These are phyloP conservation scores for Neuroterus valhalla DNA, from an alignment of 1,140 invertebrate species.

Conservation along the genomic window DNA sequence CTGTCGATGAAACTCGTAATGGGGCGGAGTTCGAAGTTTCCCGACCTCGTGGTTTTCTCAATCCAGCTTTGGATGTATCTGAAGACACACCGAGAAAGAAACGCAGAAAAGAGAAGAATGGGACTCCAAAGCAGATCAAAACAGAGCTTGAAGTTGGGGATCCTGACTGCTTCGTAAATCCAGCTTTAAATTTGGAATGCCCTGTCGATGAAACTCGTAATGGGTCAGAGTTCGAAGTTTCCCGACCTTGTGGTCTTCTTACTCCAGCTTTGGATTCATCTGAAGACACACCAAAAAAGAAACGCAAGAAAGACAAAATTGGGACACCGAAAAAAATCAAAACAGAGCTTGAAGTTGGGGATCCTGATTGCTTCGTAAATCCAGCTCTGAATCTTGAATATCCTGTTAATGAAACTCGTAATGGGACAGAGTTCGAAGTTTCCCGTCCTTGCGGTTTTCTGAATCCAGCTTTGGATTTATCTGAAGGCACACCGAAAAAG, in stretches of 20 bases:
- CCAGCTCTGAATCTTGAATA: constrained; percentile 26
- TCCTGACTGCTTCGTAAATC: constrained; percentile 34
- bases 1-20: constrained; percentile 28
- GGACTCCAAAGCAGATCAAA: constrained; percentile 16
- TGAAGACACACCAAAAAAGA: constrained; percentile 19
- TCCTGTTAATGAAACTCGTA: constrained; percentile 22
- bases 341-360: not conserved
- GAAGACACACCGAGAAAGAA: constrained; percentile 23
- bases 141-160: not conserved
- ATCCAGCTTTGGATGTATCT: constrained; percentile 6
- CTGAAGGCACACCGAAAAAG: constrained; percentile 8
- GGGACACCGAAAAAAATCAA: constrained; percentile 13
- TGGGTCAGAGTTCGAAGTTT: constrained; percentile 43
- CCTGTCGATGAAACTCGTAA: constrained; percentile 27
- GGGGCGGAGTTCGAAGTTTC: constrained; percentile 44
- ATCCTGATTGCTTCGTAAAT: constrained; percentile 34
- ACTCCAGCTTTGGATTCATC: not conserved
- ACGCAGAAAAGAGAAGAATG: constrained; percentile 6
- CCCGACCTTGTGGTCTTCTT: constrained; percentile 31
- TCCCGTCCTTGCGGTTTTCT: constrained; percentile 15
- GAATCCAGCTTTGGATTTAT: not conserved
- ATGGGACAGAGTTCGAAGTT: constrained; percentile 44
- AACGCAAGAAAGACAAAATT: constrained; percentile 8
- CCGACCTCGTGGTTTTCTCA: constrained; percentile 14
- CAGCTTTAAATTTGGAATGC: constrained; percentile 24